Percentiles rank a stretch among this genome's conserved stretches.
Conservation (phyloP, 2,888 invertebrate species). For the Crossocerus cetratus region DNA sequence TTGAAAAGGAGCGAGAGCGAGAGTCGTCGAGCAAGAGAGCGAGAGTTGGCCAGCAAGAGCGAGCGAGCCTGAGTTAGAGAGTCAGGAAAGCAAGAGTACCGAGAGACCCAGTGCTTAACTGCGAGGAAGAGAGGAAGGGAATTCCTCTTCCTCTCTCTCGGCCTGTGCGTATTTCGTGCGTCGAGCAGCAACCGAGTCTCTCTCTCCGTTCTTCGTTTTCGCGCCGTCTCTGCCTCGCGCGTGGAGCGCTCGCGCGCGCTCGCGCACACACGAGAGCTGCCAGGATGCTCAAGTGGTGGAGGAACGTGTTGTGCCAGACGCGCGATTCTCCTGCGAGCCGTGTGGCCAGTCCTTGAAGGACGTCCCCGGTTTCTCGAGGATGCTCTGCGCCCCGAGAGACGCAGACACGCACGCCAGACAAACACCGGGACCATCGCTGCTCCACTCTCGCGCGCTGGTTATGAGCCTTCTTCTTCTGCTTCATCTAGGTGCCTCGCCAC, state of each 20-base stretch:
- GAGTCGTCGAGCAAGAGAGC: neutral
- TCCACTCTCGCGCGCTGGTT: constrained; percentile 32
- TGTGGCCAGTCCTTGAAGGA: constrained; percentile 49
- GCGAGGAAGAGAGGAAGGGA: neutral
- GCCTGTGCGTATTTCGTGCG: too few relatives aligned
- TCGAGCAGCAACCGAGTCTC: too few relatives aligned
- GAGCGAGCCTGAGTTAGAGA: neutral
- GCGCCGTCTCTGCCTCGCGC: too few relatives aligned
- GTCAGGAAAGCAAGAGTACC: neutral
- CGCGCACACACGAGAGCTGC: constrained; percentile 16
- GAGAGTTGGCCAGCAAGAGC: neutral
- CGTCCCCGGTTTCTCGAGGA: constrained; percentile 43
- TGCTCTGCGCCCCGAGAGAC: constrained; percentile 41
- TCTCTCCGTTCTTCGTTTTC: too few relatives aligned
- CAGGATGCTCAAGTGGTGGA: constrained; percentile 47
- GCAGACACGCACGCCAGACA: constrained; percentile 25
- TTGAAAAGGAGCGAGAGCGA: constrained; percentile 4
- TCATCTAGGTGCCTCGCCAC: constrained; percentile 44
- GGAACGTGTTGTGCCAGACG: constrained; percentile 34
- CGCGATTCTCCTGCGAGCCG: constrained; percentile 35
- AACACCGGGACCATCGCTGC: constrained; percentile 28
- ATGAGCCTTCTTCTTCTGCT: constrained; percentile 44
- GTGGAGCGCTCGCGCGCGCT: neutral
- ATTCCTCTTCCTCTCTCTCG: neutral
- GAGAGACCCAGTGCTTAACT: too few relatives aligned